A percentile compares a stretch with the other conserved stretches of the same genome.
Evolutionary conservation across 2,888 invertebrate genomes (phyloP).

Genomic region (Gymnosoma rotundatum): DNA sequence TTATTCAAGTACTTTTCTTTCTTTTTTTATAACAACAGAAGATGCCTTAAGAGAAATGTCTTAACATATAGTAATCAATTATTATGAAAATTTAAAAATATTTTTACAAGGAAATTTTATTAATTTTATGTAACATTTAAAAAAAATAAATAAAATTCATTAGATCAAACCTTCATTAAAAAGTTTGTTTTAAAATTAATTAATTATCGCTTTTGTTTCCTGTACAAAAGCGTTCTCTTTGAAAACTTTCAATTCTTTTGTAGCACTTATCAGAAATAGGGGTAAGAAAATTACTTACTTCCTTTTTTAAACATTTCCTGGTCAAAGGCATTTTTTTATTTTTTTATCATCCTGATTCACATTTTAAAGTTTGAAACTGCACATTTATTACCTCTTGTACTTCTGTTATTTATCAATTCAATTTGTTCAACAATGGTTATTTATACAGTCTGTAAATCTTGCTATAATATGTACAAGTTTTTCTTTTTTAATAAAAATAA

Average conservation of each 20-base stretch:
- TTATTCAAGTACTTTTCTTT: too few species aligned
- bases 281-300: not conserved
- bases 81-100: too few species aligned
- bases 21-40: too few species aligned
- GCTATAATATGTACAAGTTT: not conserved
- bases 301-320: not conserved
- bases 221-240: not conserved
- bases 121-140: too few species aligned
- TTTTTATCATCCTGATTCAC: constrained; percentile 6
- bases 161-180: too few species aligned
- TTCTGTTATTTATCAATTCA: constrained; percentile 45
- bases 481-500: too few species aligned
- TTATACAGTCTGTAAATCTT: not conserved
- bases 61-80: too few species aligned
- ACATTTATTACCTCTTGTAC: constrained; percentile 34
- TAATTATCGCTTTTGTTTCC: not conserved
- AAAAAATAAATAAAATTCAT: too few species aligned
- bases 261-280: constrained; percentile 13
- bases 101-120: too few species aligned
- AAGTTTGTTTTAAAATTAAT: not conserved
- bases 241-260: not conserved
- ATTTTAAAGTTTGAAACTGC: constrained; percentile 42
- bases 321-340: constrained; percentile 3
- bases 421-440: not conserved
- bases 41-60: too few species aligned